These are phyloP conservation scores for rat (Rattus norvegicus) DNA, from an alignment of 2,113 vertebrate genomes.

Conservation along the genomic window GRCr8 NC_086039.1:28180501-28181000, in stretches of 20 bases:
- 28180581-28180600: conserved; percentile 5
- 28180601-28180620: not conserved
- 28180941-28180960: conserved; percentile 33
- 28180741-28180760: conserved; percentile 44
- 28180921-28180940: conserved; percentile 32
- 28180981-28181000: not conserved
- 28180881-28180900: conserved; percentile 45
- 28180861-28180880: conserved; percentile 25
- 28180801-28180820: not conserved
- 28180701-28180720: conserved; percentile 34
- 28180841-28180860: conserved; percentile 35
- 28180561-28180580: not conserved
- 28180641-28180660: conserved; percentile 41
- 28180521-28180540: not conserved
- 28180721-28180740: conserved; percentile 56
- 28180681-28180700: conserved; percentile 49
- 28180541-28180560: not conserved
- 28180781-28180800: no score
- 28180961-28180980: conserved; percentile 45
- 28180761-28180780: not conserved
- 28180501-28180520: not conserved
- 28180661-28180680: conserved; percentile 14
- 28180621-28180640: not conserved
- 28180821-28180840: conserved; percentile 59
- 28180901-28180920: conserved; percentile 4